phyloP scores from a whole-genome alignment of 2,797 vertebrate species.

The Myotis planiceps region DNA sequence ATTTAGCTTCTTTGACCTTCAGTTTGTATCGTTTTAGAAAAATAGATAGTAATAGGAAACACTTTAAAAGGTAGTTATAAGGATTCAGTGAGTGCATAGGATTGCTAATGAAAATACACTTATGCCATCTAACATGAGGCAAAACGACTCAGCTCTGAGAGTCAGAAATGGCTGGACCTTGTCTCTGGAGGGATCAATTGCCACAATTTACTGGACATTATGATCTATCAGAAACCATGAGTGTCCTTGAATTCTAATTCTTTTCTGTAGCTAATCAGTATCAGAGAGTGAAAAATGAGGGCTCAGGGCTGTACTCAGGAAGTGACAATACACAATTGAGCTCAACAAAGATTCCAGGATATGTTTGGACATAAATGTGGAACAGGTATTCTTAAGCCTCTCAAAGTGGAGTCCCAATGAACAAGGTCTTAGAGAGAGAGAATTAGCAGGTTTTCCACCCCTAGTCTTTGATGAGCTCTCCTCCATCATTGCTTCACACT shows the following conservation, averaged over 20 bases:
- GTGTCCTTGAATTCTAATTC: background rate
- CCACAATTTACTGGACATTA: background rate
- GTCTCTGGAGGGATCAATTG: background rate
- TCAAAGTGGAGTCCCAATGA: background rate
- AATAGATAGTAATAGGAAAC: background rate
- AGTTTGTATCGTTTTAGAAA: background rate
- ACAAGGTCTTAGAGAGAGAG: background rate
- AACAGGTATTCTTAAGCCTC: background rate
- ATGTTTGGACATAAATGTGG: background rate
- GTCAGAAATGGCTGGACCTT: background rate
- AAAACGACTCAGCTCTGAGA: background rate
- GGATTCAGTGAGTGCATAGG: background rate
- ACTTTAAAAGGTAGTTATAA: background rate
- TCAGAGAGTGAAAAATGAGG: no score
- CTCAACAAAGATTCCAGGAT: background rate
- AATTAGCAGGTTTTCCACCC: background rate
- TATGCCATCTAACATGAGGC: background rate
- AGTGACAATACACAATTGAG: background rate
- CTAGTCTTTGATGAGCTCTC: background rate
- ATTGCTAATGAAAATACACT: background rate
- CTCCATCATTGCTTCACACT: fast-evolving
- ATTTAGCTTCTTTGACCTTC: background rate
- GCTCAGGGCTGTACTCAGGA: background rate
- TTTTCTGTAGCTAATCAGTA: conserved; percentile 9
- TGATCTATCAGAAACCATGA: background rate